A percentile compares a stretch with the other conserved stretches of the same genome.
Evolutionary conservation across 2,888 invertebrate genomes (phyloP).

Genomic region (Stenotaenia linearis): DNA sequence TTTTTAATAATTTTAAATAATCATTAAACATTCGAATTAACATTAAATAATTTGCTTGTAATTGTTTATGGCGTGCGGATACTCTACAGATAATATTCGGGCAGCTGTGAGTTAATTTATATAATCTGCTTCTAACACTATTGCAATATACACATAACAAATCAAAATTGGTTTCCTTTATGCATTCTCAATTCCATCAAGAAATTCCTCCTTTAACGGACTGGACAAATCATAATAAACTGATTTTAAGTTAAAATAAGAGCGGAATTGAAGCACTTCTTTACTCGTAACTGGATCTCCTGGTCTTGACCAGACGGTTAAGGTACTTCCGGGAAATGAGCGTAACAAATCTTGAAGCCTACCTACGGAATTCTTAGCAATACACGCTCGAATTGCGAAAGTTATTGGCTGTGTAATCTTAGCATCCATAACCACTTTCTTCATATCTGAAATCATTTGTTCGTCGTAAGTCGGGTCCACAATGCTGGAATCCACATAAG

Average conservation of each 20-base stretch:
- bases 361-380: slow-evolving; percentile 61
- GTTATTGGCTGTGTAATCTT: slow-evolving; percentile 61
- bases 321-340: slow-evolving; percentile 55
- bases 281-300: slow-evolving; percentile 57
- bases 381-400: slow-evolving; percentile 68
- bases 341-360: slow-evolving; percentile 58
- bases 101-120: too few species aligned
- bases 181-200: slow-evolving; percentile 32
- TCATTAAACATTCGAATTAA: too few species aligned
- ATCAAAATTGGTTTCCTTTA: neutral
- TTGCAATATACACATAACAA: too few species aligned
- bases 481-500: slow-evolving; percentile 47
- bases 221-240: slow-evolving; percentile 37
- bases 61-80: too few species aligned
- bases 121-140: too few species aligned
- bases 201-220: slow-evolving; percentile 35
- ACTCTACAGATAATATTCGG: too few species aligned
- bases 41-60: too few species aligned
- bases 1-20: too few species aligned
- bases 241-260: slow-evolving; percentile 33
- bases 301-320: slow-evolving; percentile 73
- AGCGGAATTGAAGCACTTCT: slow-evolving; percentile 35
- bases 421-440: slow-evolving; percentile 49
- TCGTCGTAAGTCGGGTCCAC: slow-evolving; percentile 42
- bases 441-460: slow-evolving; percentile 61